A percentile compares a stretch with the other conserved stretches of the same genome.
Evolutionary conservation across 2,888 invertebrate species (phyloP).

Genomic region (Aproaerema taeniolella): DNA sequence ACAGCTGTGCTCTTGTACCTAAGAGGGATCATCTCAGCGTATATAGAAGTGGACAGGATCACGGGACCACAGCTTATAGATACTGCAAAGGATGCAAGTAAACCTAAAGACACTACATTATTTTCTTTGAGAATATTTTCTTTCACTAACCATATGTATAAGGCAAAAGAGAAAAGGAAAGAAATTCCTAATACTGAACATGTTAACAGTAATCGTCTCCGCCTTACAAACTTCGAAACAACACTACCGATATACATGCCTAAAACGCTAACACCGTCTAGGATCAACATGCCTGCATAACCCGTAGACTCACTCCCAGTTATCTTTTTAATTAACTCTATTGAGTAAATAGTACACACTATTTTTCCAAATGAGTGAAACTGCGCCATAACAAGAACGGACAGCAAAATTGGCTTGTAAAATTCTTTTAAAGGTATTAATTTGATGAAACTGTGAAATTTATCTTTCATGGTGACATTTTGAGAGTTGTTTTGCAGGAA

Average conservation of each 20-base stretch:
- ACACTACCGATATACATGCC: constrained; percentile 48
- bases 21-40: constrained; percentile 44
- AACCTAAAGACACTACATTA: constrained; percentile 33
- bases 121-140: constrained; percentile 32
- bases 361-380: constrained; percentile 35
- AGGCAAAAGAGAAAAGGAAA: constrained; percentile 40
- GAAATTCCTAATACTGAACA: constrained; percentile 36
- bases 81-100: constrained; percentile 41
- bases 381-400: constrained; percentile 23
- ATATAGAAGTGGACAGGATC: constrained; percentile 43
- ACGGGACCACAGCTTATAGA: constrained; percentile 48
- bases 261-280: constrained; percentile 49
- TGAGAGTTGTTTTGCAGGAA: constrained; percentile 16
- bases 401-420: constrained; percentile 33
- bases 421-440: constrained; percentile 26
- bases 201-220: constrained; percentile 38
- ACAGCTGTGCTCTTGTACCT: constrained; percentile 39
- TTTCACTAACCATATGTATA: constrained; percentile 42
- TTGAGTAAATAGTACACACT: constrained; percentile 37
- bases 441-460: constrained; percentile 20
- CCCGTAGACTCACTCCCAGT: constrained; percentile 38
- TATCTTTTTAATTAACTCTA: constrained; percentile 42
- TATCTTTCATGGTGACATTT: constrained; percentile 17
- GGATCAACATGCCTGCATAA: constrained; percentile 46
- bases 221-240: constrained; percentile 35